phyloP scores from a whole-genome alignment of 1,140 invertebrate species.

The Teleogryllus occipitalis region DNA sequence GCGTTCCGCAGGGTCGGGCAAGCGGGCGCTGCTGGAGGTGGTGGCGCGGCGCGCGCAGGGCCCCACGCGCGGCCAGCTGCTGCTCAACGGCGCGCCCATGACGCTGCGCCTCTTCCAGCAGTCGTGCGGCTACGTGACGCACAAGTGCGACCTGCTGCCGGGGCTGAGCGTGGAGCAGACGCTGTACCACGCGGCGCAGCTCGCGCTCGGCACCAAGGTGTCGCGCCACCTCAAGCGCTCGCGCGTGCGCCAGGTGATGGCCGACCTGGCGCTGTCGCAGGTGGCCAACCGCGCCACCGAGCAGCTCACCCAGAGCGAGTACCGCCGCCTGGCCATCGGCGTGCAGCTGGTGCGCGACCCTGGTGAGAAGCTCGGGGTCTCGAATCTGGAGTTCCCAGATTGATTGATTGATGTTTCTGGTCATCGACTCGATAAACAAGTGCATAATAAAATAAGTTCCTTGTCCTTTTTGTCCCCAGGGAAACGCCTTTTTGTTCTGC shows the following conservation, averaged over 20 bases:
- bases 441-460: too few species aligned
- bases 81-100: constrained; percentile 73
- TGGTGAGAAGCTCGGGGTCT: constrained; percentile 35
- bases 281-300: constrained; percentile 73
- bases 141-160: constrained; percentile 70
- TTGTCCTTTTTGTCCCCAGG: too few species aligned
- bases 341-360: constrained; percentile 84
- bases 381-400: too few species aligned
- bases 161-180: constrained; percentile 81
- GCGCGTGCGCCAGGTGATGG: constrained; percentile 68
- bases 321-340: constrained; percentile 73
- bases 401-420: too few species aligned
- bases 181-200: constrained; percentile 62
- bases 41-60: constrained; percentile 69
- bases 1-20: constrained; percentile 62
- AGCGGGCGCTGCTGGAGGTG: constrained; percentile 80
- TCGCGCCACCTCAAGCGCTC: constrained; percentile 61
- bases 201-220: constrained; percentile 50
- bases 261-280: constrained; percentile 80
- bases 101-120: constrained; percentile 73
- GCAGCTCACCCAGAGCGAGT: constrained; percentile 72
- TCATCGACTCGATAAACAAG: too few species aligned
- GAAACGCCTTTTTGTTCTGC: too few species aligned
- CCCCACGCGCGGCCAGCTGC: constrained; percentile 70
- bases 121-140: constrained; percentile 76